A percentile compares a stretch with the other conserved stretches of the same genome.
phyloP scores from a whole-genome alignment of 2,888 invertebrate genomes.

The Rhabditoides inermis region DNA sequence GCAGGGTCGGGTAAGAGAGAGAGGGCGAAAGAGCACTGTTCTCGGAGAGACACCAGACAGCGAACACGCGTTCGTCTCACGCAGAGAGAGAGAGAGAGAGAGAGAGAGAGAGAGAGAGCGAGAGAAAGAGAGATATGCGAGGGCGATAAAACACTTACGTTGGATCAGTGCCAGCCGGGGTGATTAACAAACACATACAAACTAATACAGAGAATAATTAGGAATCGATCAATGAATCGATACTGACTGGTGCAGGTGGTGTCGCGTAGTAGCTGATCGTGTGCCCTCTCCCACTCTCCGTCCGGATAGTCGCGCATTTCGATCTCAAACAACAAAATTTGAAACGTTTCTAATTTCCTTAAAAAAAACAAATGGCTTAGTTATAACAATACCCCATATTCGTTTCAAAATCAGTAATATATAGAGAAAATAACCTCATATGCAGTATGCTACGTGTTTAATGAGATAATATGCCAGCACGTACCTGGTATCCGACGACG shows the following conservation, averaged over 20 bases:
- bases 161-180: no score
- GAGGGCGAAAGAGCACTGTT: not conserved
- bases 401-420: no score
- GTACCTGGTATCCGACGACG: slow-evolving; percentile 46
- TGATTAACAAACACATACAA: no score
- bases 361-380: no score
- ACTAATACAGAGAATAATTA: no score
- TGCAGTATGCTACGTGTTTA: no score
- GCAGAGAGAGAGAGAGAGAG: not conserved
- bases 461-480: no score
- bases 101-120: slow-evolving; percentile 4
- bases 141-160: no score
- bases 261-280: slow-evolving; percentile 43
- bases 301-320: slow-evolving; percentile 42
- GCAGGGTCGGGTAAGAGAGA: slow-evolving; percentile 1
- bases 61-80: slow-evolving; percentile 2
- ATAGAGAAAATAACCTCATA: no score
- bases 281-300: slow-evolving; percentile 47
- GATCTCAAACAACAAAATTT: slow-evolving; percentile 20
- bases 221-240: no score
- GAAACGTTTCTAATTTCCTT: no score
- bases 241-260: slow-evolving; percentile 44
- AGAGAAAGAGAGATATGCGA: not conserved
- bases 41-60: slow-evolving; percentile 13
- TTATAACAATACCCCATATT: no score